A percentile compares a stretch with the other conserved stretches of the same genome.
These are phyloP conservation scores for Gadopsis bispinosus DNA, from an alignment of 2,797 vertebrate species.

Conservation along the genomic window DNA sequence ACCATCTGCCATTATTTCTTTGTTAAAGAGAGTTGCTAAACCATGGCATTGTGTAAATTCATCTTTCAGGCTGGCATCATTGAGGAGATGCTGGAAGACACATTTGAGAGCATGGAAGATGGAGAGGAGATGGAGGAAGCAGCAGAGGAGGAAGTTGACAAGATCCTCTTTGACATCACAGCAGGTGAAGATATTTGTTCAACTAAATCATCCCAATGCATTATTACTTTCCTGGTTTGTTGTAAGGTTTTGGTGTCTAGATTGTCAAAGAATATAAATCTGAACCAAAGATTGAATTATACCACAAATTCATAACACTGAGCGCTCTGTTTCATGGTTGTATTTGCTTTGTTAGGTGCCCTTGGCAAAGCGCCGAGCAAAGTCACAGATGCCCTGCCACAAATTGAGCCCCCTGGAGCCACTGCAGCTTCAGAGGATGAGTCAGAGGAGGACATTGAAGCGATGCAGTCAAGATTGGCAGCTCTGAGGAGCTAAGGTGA, in stretches of 20 bases:
- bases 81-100: slow-evolving; percentile 98
- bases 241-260: neutral
- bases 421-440: slow-evolving; percentile 89
- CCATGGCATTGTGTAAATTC: neutral
- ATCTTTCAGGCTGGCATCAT: slow-evolving; percentile 88
- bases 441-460: slow-evolving; percentile 95
- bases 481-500: slow-evolving; percentile 92
- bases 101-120: slow-evolving; percentile 96
- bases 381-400: slow-evolving; percentile 94
- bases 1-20: neutral
- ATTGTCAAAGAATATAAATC: neutral
- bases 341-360: slow-evolving; percentile 86
- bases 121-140: slow-evolving; percentile 98
- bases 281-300: neutral
- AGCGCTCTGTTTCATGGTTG: slow-evolving; percentile 5
- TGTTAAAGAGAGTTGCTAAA: neutral
- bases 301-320: neutral
- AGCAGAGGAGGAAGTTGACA: slow-evolving; percentile 95
- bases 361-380: slow-evolving; percentile 97
- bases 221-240: neutral
- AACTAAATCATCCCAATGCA: neutral
- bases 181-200: slow-evolving; percentile 86
- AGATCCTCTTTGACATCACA: slow-evolving; percentile 97
- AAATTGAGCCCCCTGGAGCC: slow-evolving; percentile 85
- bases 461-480: slow-evolving; percentile 95